Base-by-base conservation (phyloP, 2,797 vertebrate species). In the Lates japonicus region DNA sequence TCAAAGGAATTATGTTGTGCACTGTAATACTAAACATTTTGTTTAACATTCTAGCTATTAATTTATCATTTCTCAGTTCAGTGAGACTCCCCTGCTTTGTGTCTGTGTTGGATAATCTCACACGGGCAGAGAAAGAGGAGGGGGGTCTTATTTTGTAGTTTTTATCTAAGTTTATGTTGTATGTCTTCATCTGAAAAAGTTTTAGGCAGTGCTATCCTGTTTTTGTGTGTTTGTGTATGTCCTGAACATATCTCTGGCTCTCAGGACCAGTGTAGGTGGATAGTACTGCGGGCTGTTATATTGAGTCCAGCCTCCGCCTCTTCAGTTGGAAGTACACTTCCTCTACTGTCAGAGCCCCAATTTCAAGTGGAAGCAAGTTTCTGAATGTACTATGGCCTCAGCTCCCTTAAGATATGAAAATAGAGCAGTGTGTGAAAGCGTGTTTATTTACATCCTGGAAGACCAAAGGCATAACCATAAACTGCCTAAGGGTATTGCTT, bases 401-500 rank as follows among this genome's bases (percentile, higher is more conserved):
- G 10, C 52, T 86, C 31, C 29, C 39, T 62, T 46, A 52, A 70
- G 54, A 88, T 70, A 51, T 78, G 58, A 83, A 85, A 85, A 76
- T 46, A 31, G 57, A 82, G 77, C 33, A 66, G 46, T 73, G 61
- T 44, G 42, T 81, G 39, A 87, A 80, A 87, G 72, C 61, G 49
- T 65, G 86, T 88, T 77, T 78, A 86, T 86, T 87, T 71, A 70
- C 73, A 80, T 82, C 59, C 58, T 39, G 29, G 65, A 72, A 70
- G 59, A 85, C 76, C 63, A 82, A 75, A 88, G 83, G 63, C 81
- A 60, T 31, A 79, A 62, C 69, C 63, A 69, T 76, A 70, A 88
- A 80, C 73, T 25, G 80, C 87, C 84, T 57, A 0, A 57, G 80
- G 85, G 35, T 64, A 22, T 69, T 78, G 58, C 66, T 41, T 79